Evolutionary conservation across 2,113 vertebrate genomes (phyloP).

Genomic region (Cyanistes caeruleus): DNA sequence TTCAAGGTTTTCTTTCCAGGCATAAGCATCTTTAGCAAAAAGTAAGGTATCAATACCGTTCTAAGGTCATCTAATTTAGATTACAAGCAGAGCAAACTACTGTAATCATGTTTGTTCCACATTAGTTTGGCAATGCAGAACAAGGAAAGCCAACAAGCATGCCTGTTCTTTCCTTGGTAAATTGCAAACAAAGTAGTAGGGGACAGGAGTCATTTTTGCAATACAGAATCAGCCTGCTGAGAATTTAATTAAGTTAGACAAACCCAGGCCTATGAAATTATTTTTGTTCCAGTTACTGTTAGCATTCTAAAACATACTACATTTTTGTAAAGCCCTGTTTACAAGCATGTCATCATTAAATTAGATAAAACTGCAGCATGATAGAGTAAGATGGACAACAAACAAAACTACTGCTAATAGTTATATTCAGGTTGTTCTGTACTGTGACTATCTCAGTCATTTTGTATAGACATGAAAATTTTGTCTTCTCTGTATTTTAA

Average conservation of each 20-base stretch:
- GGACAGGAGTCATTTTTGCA: constrained; percentile 13
- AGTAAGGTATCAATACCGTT: neutral
- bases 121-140: constrained; percentile 18
- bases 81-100: constrained; percentile 2
- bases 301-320: neutral
- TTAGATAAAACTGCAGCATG: neutral
- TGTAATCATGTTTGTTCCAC: constrained; percentile 12
- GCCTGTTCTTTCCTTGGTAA: neutral
- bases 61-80: constrained; percentile 10
- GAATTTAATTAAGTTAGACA: constrained; percentile 32
- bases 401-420: neutral
- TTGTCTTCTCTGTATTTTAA: neutral
- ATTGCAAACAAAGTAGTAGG: constrained; percentile 24
- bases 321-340: neutral
- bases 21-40: neutral
- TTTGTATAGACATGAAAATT: neutral
- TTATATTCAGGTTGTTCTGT: neutral
- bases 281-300: constrained; percentile 13
- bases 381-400: neutral
- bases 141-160: neutral
- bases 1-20: neutral
- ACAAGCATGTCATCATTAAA: neutral
- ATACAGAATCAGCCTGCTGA: constrained; percentile 26
- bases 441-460: neutral
- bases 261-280: constrained; percentile 7